Conservation (phyloP, 2,888 invertebrate species). For the Oasisia sp. region DNA sequence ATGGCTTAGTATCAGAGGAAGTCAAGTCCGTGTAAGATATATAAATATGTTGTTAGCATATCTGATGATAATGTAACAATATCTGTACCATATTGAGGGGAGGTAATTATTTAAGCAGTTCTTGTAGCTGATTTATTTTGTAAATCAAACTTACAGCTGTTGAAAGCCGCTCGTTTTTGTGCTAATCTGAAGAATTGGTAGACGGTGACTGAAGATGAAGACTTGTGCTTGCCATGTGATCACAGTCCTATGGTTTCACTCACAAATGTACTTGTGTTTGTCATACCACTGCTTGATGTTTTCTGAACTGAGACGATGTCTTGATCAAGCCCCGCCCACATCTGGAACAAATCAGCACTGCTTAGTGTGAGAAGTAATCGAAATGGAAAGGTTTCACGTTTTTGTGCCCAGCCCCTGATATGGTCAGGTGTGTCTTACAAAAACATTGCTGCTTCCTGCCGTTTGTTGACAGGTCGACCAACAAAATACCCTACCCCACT, state of each 20-base stretch:
- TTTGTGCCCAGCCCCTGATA: neutral
- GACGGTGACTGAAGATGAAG: neutral
- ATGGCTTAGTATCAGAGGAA: neutral
- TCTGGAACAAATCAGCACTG: neutral
- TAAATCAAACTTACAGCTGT: neutral
- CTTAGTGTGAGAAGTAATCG: neutral
- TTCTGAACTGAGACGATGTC: neutral
- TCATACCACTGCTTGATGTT: neutral
- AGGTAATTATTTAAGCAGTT: neutral
- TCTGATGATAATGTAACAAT: neutral
- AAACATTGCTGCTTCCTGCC: neutral
- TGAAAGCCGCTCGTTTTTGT: neutral
- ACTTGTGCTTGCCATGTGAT: neutral
- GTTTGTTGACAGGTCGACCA: neutral
- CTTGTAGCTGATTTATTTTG: neutral
- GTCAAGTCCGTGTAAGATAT: neutral
- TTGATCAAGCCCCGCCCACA: neutral
- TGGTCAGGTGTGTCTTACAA: neutral
- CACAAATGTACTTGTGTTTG: neutral
- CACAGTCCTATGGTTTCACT: neutral
- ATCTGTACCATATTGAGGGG: neutral
- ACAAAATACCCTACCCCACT: neutral
- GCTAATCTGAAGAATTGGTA: neutral
- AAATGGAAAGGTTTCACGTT: neutral
- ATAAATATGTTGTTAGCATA: neutral